These are phyloP conservation scores for Hoplias malabaricus DNA, from an alignment of 2,113 vertebrate species.

Conservation along the genomic window DNA sequence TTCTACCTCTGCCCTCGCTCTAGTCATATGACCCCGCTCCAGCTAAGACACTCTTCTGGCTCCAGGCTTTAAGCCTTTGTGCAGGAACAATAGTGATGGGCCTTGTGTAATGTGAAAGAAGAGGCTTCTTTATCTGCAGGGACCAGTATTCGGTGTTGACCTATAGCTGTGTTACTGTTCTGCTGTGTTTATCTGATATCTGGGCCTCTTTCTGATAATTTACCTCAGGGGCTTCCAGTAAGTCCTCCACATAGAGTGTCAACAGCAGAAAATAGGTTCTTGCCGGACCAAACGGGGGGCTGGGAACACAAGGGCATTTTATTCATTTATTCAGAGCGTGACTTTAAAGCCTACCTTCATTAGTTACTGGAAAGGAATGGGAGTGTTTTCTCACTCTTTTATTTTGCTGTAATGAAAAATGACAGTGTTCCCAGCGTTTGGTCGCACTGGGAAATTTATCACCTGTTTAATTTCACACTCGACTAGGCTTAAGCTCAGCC, in stretches of 20 bases:
- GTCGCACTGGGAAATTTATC: slow-evolving; percentile 71
- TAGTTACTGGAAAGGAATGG: slow-evolving; percentile 72
- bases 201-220: neutral
- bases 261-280: slow-evolving; percentile 48
- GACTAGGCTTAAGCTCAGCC: slow-evolving; percentile 63
- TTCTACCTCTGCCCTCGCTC: slow-evolving; percentile 18
- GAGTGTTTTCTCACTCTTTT: slow-evolving; percentile 71
- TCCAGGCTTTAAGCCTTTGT: slow-evolving; percentile 17
- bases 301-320: slow-evolving; percentile 56
- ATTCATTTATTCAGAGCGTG: slow-evolving; percentile 58
- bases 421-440: slow-evolving; percentile 63
- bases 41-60: slow-evolving; percentile 16
- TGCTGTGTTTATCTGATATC: neutral
- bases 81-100: slow-evolving; percentile 12
- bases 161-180: neutral
- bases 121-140: neutral
- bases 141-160: slow-evolving; percentile 8
- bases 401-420: slow-evolving; percentile 78
- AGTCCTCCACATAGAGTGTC: slow-evolving; percentile 4
- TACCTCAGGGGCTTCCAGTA: slow-evolving; percentile 1
- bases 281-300: slow-evolving; percentile 43
- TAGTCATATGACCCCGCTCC: slow-evolving; percentile 26
- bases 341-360: slow-evolving; percentile 69
- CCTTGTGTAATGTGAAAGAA: slow-evolving; percentile 10
- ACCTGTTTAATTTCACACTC: slow-evolving; percentile 83